phyloP scores from a whole-genome alignment of 2,888 invertebrate species.

The Ormyrus thymus region DNA sequence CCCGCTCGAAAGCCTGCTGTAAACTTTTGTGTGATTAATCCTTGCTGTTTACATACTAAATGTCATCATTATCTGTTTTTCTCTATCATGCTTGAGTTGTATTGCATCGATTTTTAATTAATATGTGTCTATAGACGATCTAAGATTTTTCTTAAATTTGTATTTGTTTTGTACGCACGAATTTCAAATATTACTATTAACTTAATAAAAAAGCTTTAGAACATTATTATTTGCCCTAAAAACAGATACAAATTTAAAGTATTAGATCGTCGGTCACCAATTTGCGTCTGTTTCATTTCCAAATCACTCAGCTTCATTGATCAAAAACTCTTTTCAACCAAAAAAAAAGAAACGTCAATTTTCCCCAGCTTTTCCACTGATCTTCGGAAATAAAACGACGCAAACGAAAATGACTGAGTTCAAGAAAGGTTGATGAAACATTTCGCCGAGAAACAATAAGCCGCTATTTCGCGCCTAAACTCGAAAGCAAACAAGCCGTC shows the following conservation, averaged over 20 bases:
- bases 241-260: conserved; percentile 21
- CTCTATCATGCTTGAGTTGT: conserved; percentile 45
- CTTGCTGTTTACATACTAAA: conserved; percentile 39
- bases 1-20: conserved; percentile 52
- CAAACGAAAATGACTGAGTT: too few species aligned
- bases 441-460: too few species aligned
- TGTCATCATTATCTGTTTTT: conserved; percentile 49
- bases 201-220: background rate
- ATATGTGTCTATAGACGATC: conserved; percentile 41
- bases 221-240: background rate
- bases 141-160: conserved; percentile 22
- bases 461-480: too few species aligned
- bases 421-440: too few species aligned
- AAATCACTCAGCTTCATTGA: too few species aligned
- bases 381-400: too few species aligned
- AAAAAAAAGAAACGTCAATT: background rate
- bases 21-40: conserved; percentile 38
- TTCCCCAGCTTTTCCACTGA: background rate
- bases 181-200: background rate
- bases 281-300: conserved; percentile 22
- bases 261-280: conserved; percentile 3
- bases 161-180: background rate
- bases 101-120: conserved; percentile 48
- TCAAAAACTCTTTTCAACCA: too few species aligned
- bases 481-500: too few species aligned